These are phyloP conservation scores for Pelobates cultripes DNA, from an alignment of 2,797 vertebrate species.

Conservation along the genomic window DNA sequence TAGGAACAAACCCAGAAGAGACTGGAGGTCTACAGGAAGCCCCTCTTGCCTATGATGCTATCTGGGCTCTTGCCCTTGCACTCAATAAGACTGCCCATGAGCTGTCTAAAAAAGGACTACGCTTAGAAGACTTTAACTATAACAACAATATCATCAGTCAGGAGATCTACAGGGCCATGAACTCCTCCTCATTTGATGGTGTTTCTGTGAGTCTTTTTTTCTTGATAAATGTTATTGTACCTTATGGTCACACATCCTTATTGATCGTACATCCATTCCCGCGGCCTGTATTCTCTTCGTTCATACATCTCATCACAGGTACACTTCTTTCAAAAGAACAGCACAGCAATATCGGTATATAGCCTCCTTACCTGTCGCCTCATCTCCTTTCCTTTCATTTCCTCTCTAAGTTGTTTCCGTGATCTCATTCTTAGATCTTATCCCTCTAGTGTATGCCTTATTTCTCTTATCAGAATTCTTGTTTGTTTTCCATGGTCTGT, in stretches of 20 bases:
- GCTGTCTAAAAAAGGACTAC: conserved; percentile 80
- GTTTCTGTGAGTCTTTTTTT: conserved; percentile 80
- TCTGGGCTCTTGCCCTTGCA: conserved; percentile 92
- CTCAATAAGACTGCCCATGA: conserved; percentile 92
- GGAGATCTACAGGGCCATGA: conserved; percentile 93
- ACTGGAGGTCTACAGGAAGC: conserved; percentile 95
- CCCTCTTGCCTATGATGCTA: conserved; percentile 90
- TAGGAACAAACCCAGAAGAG: conserved; percentile 90
- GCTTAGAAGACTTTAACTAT: conserved; percentile 95
- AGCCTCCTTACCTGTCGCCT: neutral
- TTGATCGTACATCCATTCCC: neutral
- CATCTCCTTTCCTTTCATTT: neutral
- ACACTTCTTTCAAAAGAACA: neutral
- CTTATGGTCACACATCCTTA: neutral
- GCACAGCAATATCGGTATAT: neutral
- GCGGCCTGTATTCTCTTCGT: neutral
- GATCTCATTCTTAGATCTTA: neutral
- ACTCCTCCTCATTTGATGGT: conserved; percentile 93
- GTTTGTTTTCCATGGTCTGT: neutral
- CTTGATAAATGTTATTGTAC: conserved; percentile 17
- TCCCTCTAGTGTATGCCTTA: neutral
- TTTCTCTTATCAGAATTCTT: too few species aligned
- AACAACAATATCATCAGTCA: conserved; percentile 94
- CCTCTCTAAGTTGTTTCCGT: neutral
- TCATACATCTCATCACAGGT: neutral